A percentile compares a stretch with the other conserved stretches of the same genome.
These are phyloP conservation scores for Oreochromis aureus DNA, from an alignment of 2,113 vertebrate genomes.

Conservation along the genomic window DNA sequence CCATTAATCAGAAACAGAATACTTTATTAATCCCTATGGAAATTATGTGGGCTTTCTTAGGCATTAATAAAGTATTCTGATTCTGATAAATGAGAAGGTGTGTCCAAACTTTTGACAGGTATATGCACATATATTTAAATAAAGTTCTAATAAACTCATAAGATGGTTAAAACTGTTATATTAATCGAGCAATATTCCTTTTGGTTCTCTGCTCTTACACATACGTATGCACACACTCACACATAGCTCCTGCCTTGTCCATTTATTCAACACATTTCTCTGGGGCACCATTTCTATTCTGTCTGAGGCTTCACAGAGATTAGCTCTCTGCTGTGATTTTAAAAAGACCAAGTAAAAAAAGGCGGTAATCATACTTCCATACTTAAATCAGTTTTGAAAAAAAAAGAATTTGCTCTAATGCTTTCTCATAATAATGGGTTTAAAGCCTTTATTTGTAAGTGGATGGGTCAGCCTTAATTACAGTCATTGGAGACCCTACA, in stretches of 20 bases:
- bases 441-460: constrained; percentile 53
- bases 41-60: not conserved
- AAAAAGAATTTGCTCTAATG: constrained; percentile 35
- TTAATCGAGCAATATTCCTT: not conserved
- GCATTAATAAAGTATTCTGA: not conserved
- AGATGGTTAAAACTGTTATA: constrained; percentile 20
- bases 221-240: not conserved
- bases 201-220: not conserved
- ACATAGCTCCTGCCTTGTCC: constrained; percentile 1
- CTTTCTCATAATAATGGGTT: constrained; percentile 44
- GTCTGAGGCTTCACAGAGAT: constrained; percentile 36
- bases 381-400: constrained; percentile 40
- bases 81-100: not conserved
- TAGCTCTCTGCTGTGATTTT: constrained; percentile 44
- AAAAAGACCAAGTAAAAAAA: constrained; percentile 32
- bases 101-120: not conserved
- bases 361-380: constrained; percentile 43
- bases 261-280: constrained; percentile 39
- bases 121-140: not conserved
- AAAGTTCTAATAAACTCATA: constrained; percentile 14
- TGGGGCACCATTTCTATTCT: constrained; percentile 26
- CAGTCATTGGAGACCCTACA: constrained; percentile 36
- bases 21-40: not conserved
- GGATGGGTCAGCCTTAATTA: constrained; percentile 53
- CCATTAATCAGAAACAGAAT: not conserved